Conservation (phyloP, 2,113 vertebrate species). For the Chaetodon trifascialis region DNA sequence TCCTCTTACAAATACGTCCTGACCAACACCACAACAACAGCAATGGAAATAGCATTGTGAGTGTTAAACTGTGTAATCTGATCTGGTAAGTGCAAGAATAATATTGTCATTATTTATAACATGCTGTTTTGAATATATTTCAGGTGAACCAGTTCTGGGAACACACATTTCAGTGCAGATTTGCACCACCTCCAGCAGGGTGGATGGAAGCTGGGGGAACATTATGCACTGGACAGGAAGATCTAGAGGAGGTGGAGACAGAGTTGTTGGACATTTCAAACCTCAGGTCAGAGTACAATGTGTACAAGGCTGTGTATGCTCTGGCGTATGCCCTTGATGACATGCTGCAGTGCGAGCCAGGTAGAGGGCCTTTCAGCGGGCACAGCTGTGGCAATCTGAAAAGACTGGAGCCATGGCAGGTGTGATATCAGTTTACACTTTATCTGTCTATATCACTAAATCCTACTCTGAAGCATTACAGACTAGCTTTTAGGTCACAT, state of each 20-base stretch:
- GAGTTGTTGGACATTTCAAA: conserved; percentile 41
- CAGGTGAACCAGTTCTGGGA: conserved; percentile 78
- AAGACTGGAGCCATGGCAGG: no score
- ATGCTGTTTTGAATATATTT: background rate
- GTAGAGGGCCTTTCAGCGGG: no score
- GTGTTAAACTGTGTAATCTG: background rate
- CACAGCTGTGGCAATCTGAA: no score
- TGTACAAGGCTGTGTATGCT: conserved; percentile 83
- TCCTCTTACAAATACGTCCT: no score
- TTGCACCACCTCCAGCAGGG: no score
- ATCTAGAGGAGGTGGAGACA: no score
- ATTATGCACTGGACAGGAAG: no score
- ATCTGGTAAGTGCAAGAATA: background rate
- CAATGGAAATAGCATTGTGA: conserved; percentile 46
- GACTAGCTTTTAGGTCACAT: background rate
- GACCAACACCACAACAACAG: background rate
- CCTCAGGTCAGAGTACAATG: conserved; percentile 76
- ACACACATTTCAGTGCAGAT: no score
- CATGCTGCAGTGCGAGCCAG: conserved; percentile 63
- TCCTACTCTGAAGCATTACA: background rate
- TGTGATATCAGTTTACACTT: no score
- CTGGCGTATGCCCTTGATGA: conserved; percentile 76
- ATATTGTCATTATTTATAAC: background rate
- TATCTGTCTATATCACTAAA: no score
- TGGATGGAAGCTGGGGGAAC: no score